Conservation (phyloP, 2,888 invertebrate species). For the Orthosia incerta region DNA sequence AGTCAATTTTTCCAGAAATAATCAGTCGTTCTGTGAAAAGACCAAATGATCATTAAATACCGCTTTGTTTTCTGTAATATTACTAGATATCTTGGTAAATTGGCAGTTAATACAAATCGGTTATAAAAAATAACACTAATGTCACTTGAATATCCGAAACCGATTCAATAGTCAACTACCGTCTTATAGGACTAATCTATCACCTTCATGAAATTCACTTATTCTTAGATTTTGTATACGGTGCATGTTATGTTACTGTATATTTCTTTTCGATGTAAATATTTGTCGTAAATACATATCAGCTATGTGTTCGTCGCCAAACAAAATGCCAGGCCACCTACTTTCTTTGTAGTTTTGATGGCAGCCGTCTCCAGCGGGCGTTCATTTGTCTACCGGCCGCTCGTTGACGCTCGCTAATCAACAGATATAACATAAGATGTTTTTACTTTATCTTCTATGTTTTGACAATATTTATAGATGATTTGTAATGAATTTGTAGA, state of each 20-base stretch:
- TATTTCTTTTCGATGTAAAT: slow-evolving; percentile 35
- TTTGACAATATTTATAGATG: background rate
- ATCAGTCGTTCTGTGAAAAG: background rate
- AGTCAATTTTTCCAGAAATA: too few relatives aligned
- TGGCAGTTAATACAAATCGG: background rate
- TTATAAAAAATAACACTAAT: background rate
- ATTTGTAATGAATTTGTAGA: background rate
- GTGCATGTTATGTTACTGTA: slow-evolving; percentile 13
- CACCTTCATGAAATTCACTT: background rate
- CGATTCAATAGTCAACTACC: background rate
- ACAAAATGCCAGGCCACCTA: slow-evolving; percentile 70
- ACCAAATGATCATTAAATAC: background rate
- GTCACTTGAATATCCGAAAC: background rate
- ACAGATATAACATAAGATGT: slow-evolving; percentile 55
- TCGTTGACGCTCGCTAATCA: slow-evolving; percentile 76
- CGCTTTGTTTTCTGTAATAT: background rate
- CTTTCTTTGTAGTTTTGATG: slow-evolving; percentile 78
- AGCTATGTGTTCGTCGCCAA: slow-evolving; percentile 55
- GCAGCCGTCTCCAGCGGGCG: slow-evolving; percentile 68
- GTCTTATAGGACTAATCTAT: background rate
- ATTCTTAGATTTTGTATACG: slow-evolving; percentile 22
- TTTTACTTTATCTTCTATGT: slow-evolving; percentile 14
- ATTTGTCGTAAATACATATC: slow-evolving; percentile 49
- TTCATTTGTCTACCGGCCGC: slow-evolving; percentile 75
- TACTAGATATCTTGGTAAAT: background rate